These are phyloP conservation scores for Sphaerophoria rueppellii DNA, from an alignment of 2,888 invertebrate genomes.

Conservation along the genomic window DNA sequence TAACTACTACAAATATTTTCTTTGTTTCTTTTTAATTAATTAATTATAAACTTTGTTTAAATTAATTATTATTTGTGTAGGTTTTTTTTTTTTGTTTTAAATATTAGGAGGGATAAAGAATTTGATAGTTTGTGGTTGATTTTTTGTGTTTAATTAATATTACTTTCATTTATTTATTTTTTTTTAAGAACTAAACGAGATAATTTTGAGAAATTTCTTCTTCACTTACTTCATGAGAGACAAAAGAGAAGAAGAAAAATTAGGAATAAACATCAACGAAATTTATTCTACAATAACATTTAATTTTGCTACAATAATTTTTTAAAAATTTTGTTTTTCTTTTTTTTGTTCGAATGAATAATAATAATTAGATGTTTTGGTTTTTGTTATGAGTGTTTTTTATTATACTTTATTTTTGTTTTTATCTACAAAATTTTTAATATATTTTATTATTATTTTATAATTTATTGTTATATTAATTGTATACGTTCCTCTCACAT, in stretches of 20 bases:
- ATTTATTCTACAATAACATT: conserved; percentile 59
- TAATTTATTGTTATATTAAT: conserved; percentile 72
- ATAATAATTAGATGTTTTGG: conserved; percentile 45
- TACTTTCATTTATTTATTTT: conserved; percentile 29
- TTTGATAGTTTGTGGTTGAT: conserved; percentile 40
- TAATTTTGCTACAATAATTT: conserved; percentile 58
- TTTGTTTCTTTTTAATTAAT: too few species aligned
- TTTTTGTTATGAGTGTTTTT: conserved; percentile 46
- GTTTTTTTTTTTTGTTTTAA: conserved; percentile 26
- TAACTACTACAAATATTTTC: conserved; percentile 40
- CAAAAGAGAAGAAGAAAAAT: conserved; percentile 8
- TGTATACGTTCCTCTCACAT: conserved; percentile 74
- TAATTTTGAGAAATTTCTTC: conserved; percentile 37
- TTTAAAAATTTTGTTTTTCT: conserved; percentile 19
- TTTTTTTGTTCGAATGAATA: conserved; percentile 46
- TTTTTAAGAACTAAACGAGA: conserved; percentile 23
- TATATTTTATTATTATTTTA: conserved; percentile 46
- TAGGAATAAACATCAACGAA: conserved; percentile 39
- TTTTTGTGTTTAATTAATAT: conserved; percentile 3
- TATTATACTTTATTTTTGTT: conserved; percentile 49
- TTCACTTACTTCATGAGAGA: not conserved
- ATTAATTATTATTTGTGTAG: conserved; percentile 43
- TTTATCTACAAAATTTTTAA: conserved; percentile 70
- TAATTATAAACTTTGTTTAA: conserved; percentile 43
- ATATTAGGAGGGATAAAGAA: conserved; percentile 63